Evolutionary conservation across 2,797 vertebrate genomes (phyloP).

Genomic region (Rhabdomys pumilio): DNA sequence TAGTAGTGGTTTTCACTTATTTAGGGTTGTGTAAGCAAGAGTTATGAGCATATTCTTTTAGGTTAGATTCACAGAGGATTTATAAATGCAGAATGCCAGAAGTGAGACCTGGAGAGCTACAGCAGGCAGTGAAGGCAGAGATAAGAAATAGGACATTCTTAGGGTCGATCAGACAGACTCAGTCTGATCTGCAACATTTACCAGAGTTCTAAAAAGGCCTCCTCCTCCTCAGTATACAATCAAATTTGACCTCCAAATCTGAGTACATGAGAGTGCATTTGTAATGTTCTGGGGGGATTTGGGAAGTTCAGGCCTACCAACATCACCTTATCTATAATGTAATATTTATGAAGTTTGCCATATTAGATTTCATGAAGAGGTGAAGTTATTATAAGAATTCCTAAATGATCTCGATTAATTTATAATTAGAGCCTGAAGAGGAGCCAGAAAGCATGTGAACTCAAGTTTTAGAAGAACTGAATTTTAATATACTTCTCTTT

Average conservation of each 20-base stretch:
- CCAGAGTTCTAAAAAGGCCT: slow-evolving; percentile 1
- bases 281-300: slow-evolving; percentile 1
- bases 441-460: slow-evolving; percentile 6
- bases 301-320: not conserved
- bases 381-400: slow-evolving; percentile 16
- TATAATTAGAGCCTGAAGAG: slow-evolving; percentile 38
- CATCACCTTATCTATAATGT: not conserved
- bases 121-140: not conserved
- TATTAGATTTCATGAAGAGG: slow-evolving; percentile 19
- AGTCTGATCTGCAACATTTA: not conserved
- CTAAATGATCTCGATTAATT: slow-evolving; percentile 48
- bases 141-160: slow-evolving; percentile 1
- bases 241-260: not conserved
- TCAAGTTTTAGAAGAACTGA: slow-evolving; percentile 25
- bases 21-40: not conserved
- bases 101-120: not conserved
- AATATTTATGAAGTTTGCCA: slow-evolving; percentile 30
- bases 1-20: not conserved
- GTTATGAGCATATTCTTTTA: not conserved
- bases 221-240: not conserved
- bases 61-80: slow-evolving; percentile 18
- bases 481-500: slow-evolving; percentile 16
- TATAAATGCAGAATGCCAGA: not conserved
- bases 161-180: not conserved
- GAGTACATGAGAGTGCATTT: not conserved